Evolutionary conservation across 53 echinoderm and acorn worm genomes (phyloP).

Genomic region (Hippasteria phrygiana): DNA sequence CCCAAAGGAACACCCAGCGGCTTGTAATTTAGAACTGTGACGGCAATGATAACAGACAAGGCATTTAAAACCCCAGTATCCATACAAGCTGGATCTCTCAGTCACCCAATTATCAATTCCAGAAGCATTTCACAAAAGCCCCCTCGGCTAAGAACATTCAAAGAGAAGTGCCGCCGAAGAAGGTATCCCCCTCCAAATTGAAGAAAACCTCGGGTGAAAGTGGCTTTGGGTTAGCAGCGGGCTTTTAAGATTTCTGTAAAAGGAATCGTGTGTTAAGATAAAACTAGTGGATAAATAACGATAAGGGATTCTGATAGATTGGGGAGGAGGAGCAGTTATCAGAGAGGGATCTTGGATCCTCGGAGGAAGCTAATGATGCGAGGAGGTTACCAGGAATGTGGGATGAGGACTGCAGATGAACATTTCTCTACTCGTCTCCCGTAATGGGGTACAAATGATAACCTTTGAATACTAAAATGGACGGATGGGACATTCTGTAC

Average conservation of each 20-base stretch:
- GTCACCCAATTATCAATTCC: conserved; percentile 46
- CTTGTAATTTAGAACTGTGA: not conserved
- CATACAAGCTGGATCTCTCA: not conserved
- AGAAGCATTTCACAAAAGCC: not conserved
- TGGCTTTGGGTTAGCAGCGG: not conserved
- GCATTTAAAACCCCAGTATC: not conserved
- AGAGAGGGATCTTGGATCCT: not conserved
- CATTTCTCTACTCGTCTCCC: not conserved
- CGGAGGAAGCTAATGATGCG: not conserved
- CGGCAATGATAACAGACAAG: not conserved
- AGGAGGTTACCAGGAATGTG: not conserved
- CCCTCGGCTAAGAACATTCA: conserved; percentile 7
- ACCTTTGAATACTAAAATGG: too few relatives aligned
- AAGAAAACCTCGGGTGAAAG: not conserved
- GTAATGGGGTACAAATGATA: too few relatives aligned
- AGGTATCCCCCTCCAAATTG: not conserved
- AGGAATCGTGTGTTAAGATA: not conserved
- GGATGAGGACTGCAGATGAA: not conserved
- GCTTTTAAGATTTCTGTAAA: not conserved
- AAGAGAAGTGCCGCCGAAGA: conserved; percentile 10
- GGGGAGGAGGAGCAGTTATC: conserved; percentile 17
- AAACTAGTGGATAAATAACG: conserved; percentile 53
- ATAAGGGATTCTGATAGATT: conserved; percentile 47
- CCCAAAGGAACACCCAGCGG: not conserved
- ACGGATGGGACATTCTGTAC: too few relatives aligned